Evolutionary conservation across 2,888 invertebrate genomes (phyloP).

Genomic region (Polydrusus pterygomalis): DNA sequence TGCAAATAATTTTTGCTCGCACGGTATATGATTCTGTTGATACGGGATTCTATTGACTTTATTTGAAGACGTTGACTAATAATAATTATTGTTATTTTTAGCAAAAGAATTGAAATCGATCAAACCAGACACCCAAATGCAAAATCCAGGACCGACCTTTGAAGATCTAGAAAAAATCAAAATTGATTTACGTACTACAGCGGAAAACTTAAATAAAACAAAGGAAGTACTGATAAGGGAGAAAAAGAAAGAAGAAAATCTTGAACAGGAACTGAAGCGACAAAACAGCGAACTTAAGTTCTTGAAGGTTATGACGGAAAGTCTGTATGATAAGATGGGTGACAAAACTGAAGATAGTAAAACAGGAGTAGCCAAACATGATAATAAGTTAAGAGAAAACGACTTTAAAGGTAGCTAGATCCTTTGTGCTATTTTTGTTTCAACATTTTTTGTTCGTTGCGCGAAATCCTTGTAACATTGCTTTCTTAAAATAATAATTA

Average conservation of each 20-base stretch:
- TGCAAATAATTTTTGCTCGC: too few relatives aligned
- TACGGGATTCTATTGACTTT: too few relatives aligned
- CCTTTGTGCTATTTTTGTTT: too few relatives aligned
- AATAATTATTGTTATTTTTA: not conserved
- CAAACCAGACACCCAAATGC: not conserved
- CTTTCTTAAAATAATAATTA: too few relatives aligned
- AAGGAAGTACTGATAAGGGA: slow-evolving; percentile 55
- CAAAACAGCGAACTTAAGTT: slow-evolving; percentile 58
- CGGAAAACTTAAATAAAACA: slow-evolving; percentile 59
- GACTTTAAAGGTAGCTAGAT: slow-evolving; percentile 8
- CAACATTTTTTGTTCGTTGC: too few relatives aligned
- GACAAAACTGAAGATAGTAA: not conserved
- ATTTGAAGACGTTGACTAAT: too few relatives aligned
- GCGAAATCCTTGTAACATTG: too few relatives aligned
- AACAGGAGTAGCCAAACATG: not conserved
- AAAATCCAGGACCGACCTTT: slow-evolving; percentile 21
- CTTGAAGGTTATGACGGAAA: slow-evolving; percentile 55
- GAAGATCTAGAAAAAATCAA: slow-evolving; percentile 58
- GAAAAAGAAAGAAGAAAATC: slow-evolving; percentile 55
- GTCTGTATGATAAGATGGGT: slow-evolving; percentile 43
- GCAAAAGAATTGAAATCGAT: not conserved
- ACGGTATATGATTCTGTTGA: too few relatives aligned
- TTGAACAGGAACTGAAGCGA: slow-evolving; percentile 60
- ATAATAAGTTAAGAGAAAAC: not conserved
- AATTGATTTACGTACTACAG: slow-evolving; percentile 55